Evolutionary conservation across 2,888 invertebrate genomes (phyloP).

Genomic region (Ormyrus thymus): DNA sequence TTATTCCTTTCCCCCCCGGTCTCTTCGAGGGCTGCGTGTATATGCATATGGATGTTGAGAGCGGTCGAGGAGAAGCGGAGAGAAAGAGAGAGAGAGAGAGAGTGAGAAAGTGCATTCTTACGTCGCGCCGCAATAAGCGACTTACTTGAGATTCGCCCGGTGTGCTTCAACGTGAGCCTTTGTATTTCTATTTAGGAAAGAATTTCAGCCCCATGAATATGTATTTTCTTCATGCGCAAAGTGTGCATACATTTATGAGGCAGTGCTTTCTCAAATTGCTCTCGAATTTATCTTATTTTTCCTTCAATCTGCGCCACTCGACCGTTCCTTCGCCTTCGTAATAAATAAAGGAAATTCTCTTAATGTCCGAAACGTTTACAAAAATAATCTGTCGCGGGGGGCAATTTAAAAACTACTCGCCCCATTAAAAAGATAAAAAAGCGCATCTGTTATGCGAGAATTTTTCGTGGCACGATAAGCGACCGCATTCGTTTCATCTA

Average conservation of each 20-base stretch:
- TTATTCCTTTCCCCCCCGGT: constrained; percentile 39
- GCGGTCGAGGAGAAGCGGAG: constrained; percentile 6
- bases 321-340: too few relatives aligned
- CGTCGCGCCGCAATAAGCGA: neutral
- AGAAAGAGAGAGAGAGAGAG: neutral
- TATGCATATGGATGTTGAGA: constrained; percentile 47
- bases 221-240: too few relatives aligned
- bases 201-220: too few relatives aligned
- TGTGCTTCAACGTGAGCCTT: neutral
- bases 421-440: too few relatives aligned
- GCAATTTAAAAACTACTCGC: too few relatives aligned
- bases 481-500: neutral
- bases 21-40: neutral
- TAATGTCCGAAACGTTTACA: too few relatives aligned
- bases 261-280: too few relatives aligned
- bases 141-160: neutral
- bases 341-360: too few relatives aligned
- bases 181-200: constrained; percentile 11
- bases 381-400: too few relatives aligned
- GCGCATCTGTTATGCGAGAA: neutral
- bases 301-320: too few relatives aligned
- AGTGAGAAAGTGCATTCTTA: constrained; percentile 31
- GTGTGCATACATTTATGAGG: too few relatives aligned
- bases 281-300: too few relatives aligned
- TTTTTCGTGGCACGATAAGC: neutral